Percentiles rank a stretch among this genome's conserved stretches.
These are phyloP conservation scores for Odontomachus brunneus DNA, from an alignment of 1,140 invertebrate species.

Conservation along the genomic window DNA sequence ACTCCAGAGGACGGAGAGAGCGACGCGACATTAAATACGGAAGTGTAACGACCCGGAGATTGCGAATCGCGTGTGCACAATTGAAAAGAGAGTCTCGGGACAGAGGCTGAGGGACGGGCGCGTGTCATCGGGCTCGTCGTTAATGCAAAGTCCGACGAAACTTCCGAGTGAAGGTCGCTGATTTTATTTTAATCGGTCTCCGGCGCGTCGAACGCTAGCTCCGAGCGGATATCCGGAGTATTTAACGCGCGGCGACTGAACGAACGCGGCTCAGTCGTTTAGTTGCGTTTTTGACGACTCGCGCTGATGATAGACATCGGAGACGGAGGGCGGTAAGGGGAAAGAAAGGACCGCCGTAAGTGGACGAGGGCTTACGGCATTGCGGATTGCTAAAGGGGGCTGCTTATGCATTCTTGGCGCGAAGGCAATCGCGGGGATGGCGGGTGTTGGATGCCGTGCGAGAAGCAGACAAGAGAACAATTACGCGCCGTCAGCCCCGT, in stretches of 20 bases:
- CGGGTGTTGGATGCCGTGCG: conserved; percentile 69
- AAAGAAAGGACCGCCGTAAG: conserved; percentile 26
- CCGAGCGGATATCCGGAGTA: not conserved
- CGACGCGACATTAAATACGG: conserved; percentile 33
- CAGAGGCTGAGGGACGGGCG: no score
- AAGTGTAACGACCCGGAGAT: conserved; percentile 23
- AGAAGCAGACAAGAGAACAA: conserved; percentile 83
- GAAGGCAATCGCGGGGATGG: conserved; percentile 79
- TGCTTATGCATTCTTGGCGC: conserved; percentile 81
- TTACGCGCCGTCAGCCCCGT: conserved; percentile 82
- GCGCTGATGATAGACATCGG: not conserved
- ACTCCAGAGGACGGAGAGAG: conserved; percentile 20
- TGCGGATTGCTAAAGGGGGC: conserved; percentile 70
- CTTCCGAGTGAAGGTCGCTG: not conserved
- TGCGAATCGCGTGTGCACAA: conserved; percentile 4
- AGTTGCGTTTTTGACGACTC: conserved; percentile 1
- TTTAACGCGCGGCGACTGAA: not conserved
- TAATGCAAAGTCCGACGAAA: conserved; percentile 10
- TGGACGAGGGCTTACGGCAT: conserved; percentile 66
- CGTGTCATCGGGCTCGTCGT: not conserved
- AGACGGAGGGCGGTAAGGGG: not conserved
- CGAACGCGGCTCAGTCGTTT: not conserved
- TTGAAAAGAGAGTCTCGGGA: no score
- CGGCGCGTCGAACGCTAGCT: not conserved
- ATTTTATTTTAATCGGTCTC: conserved; percentile 21